Evolutionary conservation across 1,140 invertebrate genomes (phyloP), one percentile per base, ranked within the genome.

Genomic region (Campoletis sonorensis): DNA sequence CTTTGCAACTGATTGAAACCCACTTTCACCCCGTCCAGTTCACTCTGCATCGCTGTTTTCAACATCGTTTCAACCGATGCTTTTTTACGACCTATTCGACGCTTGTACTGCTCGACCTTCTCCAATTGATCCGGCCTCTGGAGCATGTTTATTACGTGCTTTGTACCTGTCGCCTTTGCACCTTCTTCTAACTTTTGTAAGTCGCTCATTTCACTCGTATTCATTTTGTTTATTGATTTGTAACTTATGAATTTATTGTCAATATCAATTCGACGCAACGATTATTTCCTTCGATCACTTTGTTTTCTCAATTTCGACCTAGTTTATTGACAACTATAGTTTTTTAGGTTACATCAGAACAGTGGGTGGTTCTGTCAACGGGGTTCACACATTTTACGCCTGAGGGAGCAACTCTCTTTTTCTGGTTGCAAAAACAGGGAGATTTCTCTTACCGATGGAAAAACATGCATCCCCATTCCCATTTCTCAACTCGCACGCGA

Each of bases 11-110:
- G 97, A 87, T 96, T 96, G n/a, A 99, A 94, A 0, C 98, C 98
- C 15, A 97, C 96, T 86, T 96, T 94, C 0, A 99, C 98, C 0
- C 98, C 98, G 93, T 99, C 98, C 54, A 99, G 91, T 92, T 99
- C 98, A 87, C 97, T 98, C 92, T 99, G 98, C 93, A 99, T 98
- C 8, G 98, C 98, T n/a, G 98, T 99, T 92, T 99, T 99, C 21
- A 99, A 91, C 94, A 99, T 97, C 16, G 98, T 97, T 92, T 99
- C 98, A 30, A 99, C 97, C 8, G 98, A 98, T 0, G 97, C 97
- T 92, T 99, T 96, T 83, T 98, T 97, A 21, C 96, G 92, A 15
- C 93, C 93, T 80, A 97, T 96, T 87, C 96, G 90, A 79, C 95
- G 94, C 88, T 96, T 97, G 85, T 97, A 97, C 88, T 98, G 97